Base-by-base conservation (phyloP, 64 coral and sea anemone genomes). In the Trachythela sp. region DNA sequence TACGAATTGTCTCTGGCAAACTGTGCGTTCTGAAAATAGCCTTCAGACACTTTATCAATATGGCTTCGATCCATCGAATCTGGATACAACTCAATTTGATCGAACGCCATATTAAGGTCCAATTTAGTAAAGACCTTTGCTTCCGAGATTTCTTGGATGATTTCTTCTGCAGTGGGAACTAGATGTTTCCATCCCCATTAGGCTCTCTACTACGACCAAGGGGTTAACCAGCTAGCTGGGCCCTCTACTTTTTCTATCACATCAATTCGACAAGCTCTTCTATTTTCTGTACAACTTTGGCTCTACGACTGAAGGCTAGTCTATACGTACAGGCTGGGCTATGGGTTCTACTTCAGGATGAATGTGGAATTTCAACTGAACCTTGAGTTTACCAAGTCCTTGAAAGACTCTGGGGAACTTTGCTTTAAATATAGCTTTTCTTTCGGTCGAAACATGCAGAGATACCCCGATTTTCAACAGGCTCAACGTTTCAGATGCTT, bases 391-490 rank as follows among this genome's bases (percentile, higher is more conserved):
- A 70, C 89, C 89, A 39, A 86, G 59, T 10, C 89, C 89, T 11
- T 85, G 37, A 85, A 85, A 90, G 20, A 85, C 83, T 30, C 13
- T 85, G 39, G 89, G 83, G 59, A 84, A 91, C 59, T 91, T 91
- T 8, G 84, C 84, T n/a, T 86, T 91, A n/a, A 86, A 39, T 8
- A 0, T 8, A 71, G 89, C 89, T 72, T 91, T 86, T 77, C 60
- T 91, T 30, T 91, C 54, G 67, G n/a, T 85, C 27, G 35, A 48
- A 17, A 70, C 33, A 72, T 86, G 26, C 30, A 5, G 9, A 2
- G 31, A 38, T 86, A 91, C 52, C 59, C 89, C 89, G 13, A 91
- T 54, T 34, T 39, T 91, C 2, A 91, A 40, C 2, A 86, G 54
- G 9, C 31, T 26, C 27, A 91, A 67, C 56, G 59, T 84, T 86